These are phyloP conservation scores for Masnerella sp. DNA, from an alignment of 2,888 invertebrate genomes.

Conservation along the genomic window DNA sequence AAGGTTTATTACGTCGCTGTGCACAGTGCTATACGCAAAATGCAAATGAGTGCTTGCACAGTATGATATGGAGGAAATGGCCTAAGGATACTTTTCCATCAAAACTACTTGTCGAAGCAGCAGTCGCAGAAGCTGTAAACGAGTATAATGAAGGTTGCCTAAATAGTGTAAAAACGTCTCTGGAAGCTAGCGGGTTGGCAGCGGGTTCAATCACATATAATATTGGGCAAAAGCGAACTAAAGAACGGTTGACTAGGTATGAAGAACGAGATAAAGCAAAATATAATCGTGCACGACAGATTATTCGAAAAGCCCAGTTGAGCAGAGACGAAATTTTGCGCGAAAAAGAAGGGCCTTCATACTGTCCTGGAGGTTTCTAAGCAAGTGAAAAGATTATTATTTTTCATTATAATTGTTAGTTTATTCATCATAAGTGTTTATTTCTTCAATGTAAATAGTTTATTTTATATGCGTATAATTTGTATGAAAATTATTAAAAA, in stretches of 20 bases:
- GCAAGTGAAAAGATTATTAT: too few relatives aligned
- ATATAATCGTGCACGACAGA: slow-evolving; percentile 16
- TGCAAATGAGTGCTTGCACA: slow-evolving; percentile 24
- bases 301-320: slow-evolving; percentile 8
- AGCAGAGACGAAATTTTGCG: background rate
- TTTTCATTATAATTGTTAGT: too few relatives aligned
- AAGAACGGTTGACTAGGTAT: slow-evolving; percentile 4
- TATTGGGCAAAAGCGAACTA: slow-evolving; percentile 1
- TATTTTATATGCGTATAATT: too few relatives aligned
- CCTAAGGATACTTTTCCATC: slow-evolving; percentile 25
- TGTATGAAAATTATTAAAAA: too few relatives aligned
- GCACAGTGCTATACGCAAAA: slow-evolving; percentile 19
- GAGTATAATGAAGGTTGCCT: slow-evolving; percentile 20
- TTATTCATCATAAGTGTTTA: too few relatives aligned
- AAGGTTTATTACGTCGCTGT: slow-evolving; percentile 4
- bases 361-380: slow-evolving; percentile 11
- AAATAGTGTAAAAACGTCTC: background rate
- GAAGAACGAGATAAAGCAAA: slow-evolving; percentile 11
- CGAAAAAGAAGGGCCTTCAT: slow-evolving; percentile 3
- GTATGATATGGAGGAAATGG: slow-evolving; percentile 35
- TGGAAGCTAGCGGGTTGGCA: background rate
- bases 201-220: slow-evolving; percentile 2
- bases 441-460: too few relatives aligned
- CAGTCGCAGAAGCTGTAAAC: slow-evolving; percentile 5
- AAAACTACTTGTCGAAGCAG: slow-evolving; percentile 11